Percentiles rank a stretch among this genome's conserved stretches.
phyloP scores from a whole-genome alignment of 2,888 invertebrate species.

The Drosophila subsilvestris region DNA sequence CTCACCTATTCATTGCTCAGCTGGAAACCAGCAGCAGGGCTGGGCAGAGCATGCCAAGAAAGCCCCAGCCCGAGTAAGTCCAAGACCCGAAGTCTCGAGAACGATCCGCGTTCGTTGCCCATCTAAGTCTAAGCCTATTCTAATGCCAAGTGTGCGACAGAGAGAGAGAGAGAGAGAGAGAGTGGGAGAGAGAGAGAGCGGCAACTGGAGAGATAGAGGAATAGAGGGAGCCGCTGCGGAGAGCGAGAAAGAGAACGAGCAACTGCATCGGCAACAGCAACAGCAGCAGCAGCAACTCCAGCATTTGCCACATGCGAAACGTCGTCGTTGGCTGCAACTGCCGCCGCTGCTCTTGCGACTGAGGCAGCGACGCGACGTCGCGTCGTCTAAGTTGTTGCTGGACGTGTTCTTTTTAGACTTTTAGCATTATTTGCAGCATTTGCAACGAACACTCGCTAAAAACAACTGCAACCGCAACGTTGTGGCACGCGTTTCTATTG shows the following conservation, averaged over 20 bases:
- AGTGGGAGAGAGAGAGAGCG: conserved; percentile 30
- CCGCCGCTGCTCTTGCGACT: conserved; percentile 48
- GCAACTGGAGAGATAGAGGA: neutral
- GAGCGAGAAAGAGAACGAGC: conserved; percentile 28
- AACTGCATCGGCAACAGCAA: conserved; percentile 42
- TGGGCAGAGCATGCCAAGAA: conserved; percentile 44
- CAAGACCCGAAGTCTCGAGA: conserved; percentile 58
- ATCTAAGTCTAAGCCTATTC: conserved; percentile 79
- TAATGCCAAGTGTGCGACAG: conserved; percentile 62
- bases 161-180: conserved; percentile 30
- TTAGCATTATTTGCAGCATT: conserved; percentile 83
- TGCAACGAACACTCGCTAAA: conserved; percentile 84
- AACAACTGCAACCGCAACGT: conserved; percentile 84
- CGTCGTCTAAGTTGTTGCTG: conserved; percentile 59
- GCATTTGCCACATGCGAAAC: conserved; percentile 76
- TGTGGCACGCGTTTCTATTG: conserved; percentile 83
- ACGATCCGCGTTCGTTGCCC: conserved; percentile 59
- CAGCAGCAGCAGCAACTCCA: conserved; percentile 48
- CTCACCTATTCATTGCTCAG: conserved; percentile 48
- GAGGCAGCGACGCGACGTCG: conserved; percentile 60
- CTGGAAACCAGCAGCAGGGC: conserved; percentile 68
- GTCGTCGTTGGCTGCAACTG: conserved; percentile 52
- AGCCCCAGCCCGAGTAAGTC: conserved; percentile 40
- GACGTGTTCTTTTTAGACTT: conserved; percentile 82
- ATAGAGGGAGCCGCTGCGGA: conserved; percentile 1